phyloP scores from a whole-genome alignment of 2,888 invertebrate species.

The Plutella xylostella region DNA sequence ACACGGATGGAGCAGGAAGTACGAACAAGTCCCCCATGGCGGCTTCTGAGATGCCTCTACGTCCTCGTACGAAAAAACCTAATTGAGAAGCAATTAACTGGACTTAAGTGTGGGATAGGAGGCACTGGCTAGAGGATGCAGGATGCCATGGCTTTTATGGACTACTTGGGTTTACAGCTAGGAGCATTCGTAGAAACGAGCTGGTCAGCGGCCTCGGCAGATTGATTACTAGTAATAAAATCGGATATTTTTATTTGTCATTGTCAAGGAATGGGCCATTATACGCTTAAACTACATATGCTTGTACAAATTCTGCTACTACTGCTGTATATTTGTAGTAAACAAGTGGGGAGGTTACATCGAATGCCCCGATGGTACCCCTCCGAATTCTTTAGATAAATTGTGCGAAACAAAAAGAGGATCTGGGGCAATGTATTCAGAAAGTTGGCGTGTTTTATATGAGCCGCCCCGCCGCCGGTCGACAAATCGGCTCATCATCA shows the following conservation, averaged over 20 bases:
- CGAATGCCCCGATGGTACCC: too few relatives aligned
- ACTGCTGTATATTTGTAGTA: too few relatives aligned
- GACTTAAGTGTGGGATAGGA: constrained; percentile 17
- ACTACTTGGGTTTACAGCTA: not conserved
- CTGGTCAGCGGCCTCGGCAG: too few relatives aligned
- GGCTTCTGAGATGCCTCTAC: constrained; percentile 17
- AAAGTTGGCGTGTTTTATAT: constrained; percentile 44
- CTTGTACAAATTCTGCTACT: too few relatives aligned
- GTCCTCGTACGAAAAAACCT: constrained; percentile 26
- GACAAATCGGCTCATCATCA: constrained; percentile 37
- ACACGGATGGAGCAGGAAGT: constrained; percentile 57
- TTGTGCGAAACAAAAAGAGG: constrained; percentile 40
- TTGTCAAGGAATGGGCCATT: too few relatives aligned
- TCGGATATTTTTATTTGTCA: too few relatives aligned
- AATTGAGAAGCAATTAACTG: constrained; percentile 38
- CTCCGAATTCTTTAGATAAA: constrained; percentile 40
- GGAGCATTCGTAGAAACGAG: too few relatives aligned
- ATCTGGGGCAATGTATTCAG: constrained; percentile 34
- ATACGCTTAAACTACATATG: too few relatives aligned
- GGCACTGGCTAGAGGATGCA: too few relatives aligned
- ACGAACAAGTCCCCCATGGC: constrained; percentile 38
- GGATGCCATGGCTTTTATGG: not conserved
- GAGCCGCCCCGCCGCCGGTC: constrained; percentile 26
- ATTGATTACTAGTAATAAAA: too few relatives aligned
- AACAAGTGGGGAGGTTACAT: too few relatives aligned